phyloP scores from a whole-genome alignment of 2,888 invertebrate genomes.

The Parochlus steinenii region DNA sequence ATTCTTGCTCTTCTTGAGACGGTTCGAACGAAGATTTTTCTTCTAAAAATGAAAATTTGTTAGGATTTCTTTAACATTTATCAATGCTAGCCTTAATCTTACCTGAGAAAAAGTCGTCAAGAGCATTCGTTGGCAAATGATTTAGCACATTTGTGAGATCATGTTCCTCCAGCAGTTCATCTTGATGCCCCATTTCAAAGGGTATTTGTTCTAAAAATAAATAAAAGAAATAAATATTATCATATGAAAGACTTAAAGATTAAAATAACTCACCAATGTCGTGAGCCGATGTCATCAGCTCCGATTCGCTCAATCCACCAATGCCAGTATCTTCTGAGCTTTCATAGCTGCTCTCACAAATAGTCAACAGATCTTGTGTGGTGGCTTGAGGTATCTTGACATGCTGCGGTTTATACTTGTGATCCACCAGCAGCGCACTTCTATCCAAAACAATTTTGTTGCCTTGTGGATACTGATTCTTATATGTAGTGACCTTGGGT shows the following conservation, averaged over 20 bases:
- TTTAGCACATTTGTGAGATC: slow-evolving; percentile 64
- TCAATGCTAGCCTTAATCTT: slow-evolving; percentile 17
- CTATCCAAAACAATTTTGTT: too few species aligned
- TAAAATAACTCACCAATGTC: slow-evolving; percentile 24
- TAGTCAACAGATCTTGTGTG: slow-evolving; percentile 28
- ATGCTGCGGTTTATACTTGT: slow-evolving; percentile 6
- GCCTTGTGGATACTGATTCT: too few species aligned
- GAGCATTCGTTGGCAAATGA: slow-evolving; percentile 64
- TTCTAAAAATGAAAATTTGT: slow-evolving; percentile 28
- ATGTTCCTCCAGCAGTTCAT: slow-evolving; percentile 48
- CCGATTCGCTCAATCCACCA: slow-evolving; percentile 41
- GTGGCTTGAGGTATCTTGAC: slow-evolving; percentile 14
- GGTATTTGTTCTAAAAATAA: slow-evolving; percentile 5
- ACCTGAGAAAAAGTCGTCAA: slow-evolving; percentile 67
- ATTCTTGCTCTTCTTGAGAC: slow-evolving; percentile 69
- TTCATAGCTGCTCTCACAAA: slow-evolving; percentile 45
- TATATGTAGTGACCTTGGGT: too few species aligned
- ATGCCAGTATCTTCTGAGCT: slow-evolving; percentile 44
- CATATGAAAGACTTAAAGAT: slow-evolving; percentile 12
- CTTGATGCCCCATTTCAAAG: slow-evolving; percentile 25
- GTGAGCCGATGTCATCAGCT: slow-evolving; percentile 36
- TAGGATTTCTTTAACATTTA: neutral
- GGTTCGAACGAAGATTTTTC: slow-evolving; percentile 55
- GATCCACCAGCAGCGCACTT: neutral
- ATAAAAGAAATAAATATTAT: slow-evolving; percentile 6